Evolutionary conservation across 2,113 vertebrate genomes (phyloP).

Genomic region (Solea senegalensis): DNA sequence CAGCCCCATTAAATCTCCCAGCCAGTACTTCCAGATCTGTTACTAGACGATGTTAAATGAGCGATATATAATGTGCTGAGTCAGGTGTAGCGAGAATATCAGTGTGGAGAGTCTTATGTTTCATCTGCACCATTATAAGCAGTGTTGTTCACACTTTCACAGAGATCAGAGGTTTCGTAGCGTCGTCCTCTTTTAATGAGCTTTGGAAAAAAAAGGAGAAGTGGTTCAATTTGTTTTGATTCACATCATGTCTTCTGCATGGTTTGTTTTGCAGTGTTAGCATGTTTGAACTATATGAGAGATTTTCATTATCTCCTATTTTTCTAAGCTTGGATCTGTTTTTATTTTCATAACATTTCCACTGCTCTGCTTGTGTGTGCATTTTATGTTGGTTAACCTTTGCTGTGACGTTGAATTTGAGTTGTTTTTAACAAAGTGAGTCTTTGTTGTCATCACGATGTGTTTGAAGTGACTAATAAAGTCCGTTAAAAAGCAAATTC

Average conservation of each 20-base stretch:
- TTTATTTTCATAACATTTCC: conserved; percentile 32
- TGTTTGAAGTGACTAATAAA: conserved; percentile 77
- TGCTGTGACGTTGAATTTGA: conserved; percentile 44
- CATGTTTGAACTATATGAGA: conserved; percentile 19
- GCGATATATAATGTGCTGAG: not conserved
- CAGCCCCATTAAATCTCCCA: conserved; percentile 83
- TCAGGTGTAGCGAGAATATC: not conserved
- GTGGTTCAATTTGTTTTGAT: conserved; percentile 11
- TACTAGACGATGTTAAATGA: conserved; percentile 49
- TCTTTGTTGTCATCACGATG: conserved; percentile 56
- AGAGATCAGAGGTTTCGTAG: conserved; percentile 14
- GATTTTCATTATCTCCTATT: conserved; percentile 23
- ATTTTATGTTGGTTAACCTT: conserved; percentile 54
- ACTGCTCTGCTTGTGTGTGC: conserved; percentile 57
- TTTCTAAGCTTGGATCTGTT: conserved; percentile 33
- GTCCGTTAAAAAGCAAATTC: conserved; percentile 43
- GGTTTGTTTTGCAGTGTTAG: conserved; percentile 29
- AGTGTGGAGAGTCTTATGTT: conserved; percentile 3
- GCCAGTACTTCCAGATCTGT: conserved; percentile 85
- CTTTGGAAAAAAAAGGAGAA: not conserved
- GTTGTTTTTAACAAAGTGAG: conserved; percentile 37
- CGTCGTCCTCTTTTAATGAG: conserved; percentile 7
- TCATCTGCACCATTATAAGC: conserved; percentile 9
- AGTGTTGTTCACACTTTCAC: conserved; percentile 1
- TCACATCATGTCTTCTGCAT: conserved; percentile 38